Base-by-base conservation (phyloP, 2,797 vertebrate genomes). In the Allobates femoralis region DNA sequence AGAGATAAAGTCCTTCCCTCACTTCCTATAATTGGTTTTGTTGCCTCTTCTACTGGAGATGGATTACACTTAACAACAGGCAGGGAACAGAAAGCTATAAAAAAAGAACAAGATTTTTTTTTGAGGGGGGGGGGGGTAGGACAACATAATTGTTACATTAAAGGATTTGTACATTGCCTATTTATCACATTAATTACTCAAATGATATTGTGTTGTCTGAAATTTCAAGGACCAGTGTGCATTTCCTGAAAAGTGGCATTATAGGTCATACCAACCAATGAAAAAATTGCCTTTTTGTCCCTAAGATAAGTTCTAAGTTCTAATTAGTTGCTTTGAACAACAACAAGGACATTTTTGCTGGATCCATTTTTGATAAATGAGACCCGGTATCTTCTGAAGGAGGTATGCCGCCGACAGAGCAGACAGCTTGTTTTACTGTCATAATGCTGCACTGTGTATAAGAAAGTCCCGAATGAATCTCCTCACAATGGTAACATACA, bases 401-500 rank as follows among this genome's bases (percentile, higher is more conserved):
- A 53, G 15, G 12, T 53, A 30, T 62, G 60, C 60, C 60, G 12
- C 60, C 11, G n/a, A 28, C 14, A 14, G 10, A 62, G 26, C 21
- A 26, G 30, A 34, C 28, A 69, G 18, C 32, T 69, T 67, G 7
- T 67, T 67, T 37, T 21, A 69, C 5, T 41, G 8, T 21, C 10
- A 41, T 71, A 71, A 71, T 41, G 21, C 67, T 26, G 41, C 5
- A 50, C 37, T 74, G 3, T 50, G 26, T 50, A 74, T 50, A 74
- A 23, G 5, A 66, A 66, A 71, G 67, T 23, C 34, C 23, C 23
- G 67, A 41, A 37, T 71, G 67, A 4, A 71, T 41, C 34, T 71
- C 67, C 34, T 41, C 21, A 53, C 50, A 76, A 69, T 58, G 51
- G 46, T 55, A 74, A 50, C 32, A 32, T 46, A 74, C 81, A 83